Evolutionary conservation across 1,140 invertebrate species (phyloP).

Genomic region (silkworm (Bombyx mori)): DNA sequence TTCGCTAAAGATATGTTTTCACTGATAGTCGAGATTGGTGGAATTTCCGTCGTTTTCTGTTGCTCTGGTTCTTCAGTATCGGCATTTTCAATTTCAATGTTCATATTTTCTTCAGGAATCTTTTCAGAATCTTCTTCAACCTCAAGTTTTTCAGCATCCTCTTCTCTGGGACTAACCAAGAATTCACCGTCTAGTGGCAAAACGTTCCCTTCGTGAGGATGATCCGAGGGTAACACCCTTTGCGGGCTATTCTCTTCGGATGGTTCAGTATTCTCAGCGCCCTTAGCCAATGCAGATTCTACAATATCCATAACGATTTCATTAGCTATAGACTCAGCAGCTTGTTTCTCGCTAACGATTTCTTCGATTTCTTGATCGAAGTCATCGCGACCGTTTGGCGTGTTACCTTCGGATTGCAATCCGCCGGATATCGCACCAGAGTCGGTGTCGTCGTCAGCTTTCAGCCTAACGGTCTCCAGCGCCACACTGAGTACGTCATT

Average conservation of each 20-base stretch:
- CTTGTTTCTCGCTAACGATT: conserved; percentile 43
- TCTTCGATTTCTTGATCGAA: conserved; percentile 60
- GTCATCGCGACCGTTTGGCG: conserved; percentile 60
- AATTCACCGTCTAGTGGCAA: conserved; percentile 62
- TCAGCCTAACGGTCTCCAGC: conserved; percentile 62
- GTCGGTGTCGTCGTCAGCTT: conserved; percentile 58
- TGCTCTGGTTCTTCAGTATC: conserved; percentile 56
- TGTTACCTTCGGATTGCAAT: conserved; percentile 59
- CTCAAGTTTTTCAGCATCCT: conserved; percentile 33
- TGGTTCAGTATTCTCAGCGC: conserved; percentile 26
- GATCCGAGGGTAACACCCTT: conserved; percentile 42
- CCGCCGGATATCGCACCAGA: conserved; percentile 60
- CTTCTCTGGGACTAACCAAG: conserved; percentile 36
- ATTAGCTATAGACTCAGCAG: conserved; percentile 41
- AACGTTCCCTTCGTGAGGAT: conserved; percentile 57
- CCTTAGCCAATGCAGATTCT: conserved; percentile 31
- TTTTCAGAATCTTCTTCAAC: conserved; percentile 36
- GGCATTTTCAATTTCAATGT: conserved; percentile 53
- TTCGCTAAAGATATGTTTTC: conserved; percentile 71
- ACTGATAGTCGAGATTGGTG: conserved; percentile 81
- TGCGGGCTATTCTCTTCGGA: conserved; percentile 32
- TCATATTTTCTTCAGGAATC: conserved; percentile 45
- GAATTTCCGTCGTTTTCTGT: conserved; percentile 76
- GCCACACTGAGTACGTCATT: conserved; percentile 64
- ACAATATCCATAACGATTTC: conserved; percentile 50